A percentile compares a stretch with the other conserved stretches of the same genome.
Evolutionary conservation across 2,888 invertebrate genomes (phyloP).

Genomic region (Aspidiotus rigidus): DNA sequence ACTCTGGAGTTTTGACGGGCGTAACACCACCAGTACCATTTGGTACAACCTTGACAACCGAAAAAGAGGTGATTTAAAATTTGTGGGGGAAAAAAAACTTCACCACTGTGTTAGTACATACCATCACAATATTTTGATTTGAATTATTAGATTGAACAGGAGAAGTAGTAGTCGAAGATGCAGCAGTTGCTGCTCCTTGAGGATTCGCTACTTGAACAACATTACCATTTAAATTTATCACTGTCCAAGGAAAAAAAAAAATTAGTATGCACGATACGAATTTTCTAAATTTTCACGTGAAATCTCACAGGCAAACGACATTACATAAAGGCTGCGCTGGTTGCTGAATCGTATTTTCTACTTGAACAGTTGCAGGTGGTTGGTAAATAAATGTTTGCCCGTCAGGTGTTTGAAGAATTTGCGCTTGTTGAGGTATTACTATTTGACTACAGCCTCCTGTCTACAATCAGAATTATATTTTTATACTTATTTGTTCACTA

Average conservation of each 20-base stretch:
- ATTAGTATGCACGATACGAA: background rate
- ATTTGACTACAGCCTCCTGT: conserved; percentile 46
- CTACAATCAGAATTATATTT: conserved; percentile 43
- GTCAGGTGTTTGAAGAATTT: conserved; percentile 81
- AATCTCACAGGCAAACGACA: too few species aligned
- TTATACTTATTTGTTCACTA: background rate
- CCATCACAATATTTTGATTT: conserved; percentile 67
- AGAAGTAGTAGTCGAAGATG: conserved; percentile 44
- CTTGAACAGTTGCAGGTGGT: conserved; percentile 45
- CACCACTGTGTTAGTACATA: conserved; percentile 43
- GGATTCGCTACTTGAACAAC: conserved; percentile 56
- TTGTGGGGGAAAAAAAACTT: background rate
- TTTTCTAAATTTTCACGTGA: background rate
- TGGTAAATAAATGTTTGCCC: conserved; percentile 90
- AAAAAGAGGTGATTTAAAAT: background rate
- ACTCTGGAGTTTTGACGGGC: conserved; percentile 49
- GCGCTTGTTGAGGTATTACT: conserved; percentile 58
- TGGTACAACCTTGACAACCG: conserved; percentile 32
- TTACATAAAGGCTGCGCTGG: conserved; percentile 54
- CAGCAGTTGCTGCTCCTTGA: conserved; percentile 41
- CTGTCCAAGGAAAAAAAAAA: conserved; percentile 42
- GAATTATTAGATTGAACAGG: conserved; percentile 44
- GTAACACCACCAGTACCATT: conserved; percentile 17
- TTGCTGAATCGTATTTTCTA: conserved; percentile 41
- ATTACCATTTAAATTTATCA: conserved; percentile 67